Percentiles rank a stretch among this genome's conserved stretches.
Conservation (phyloP, 2,113 vertebrate genomes). For the Monarcha castaneiventris region DNA sequence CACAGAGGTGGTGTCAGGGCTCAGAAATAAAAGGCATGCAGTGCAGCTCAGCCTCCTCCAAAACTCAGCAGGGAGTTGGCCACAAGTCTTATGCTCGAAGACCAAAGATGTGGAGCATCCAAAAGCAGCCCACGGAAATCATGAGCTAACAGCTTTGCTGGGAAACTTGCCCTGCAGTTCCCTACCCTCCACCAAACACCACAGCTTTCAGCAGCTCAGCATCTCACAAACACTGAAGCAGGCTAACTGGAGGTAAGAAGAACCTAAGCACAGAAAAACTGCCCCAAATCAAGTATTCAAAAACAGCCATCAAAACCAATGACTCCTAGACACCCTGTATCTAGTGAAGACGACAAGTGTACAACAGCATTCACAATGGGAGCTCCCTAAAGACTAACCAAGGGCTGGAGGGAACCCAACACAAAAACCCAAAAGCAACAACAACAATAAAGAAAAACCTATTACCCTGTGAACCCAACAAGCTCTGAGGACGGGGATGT, state of each 20-base stretch:
- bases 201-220: background rate
- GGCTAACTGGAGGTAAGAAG: background rate
- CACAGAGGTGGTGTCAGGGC: background rate
- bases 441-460: background rate
- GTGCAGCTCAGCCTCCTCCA: background rate
- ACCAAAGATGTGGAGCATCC: background rate
- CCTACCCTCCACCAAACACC: background rate
- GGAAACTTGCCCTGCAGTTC: background rate
- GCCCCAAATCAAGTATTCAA: background rate
- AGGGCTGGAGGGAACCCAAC: rapidly evolving
- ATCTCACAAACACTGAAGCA: background rate
- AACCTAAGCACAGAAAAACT: background rate
- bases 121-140: background rate
- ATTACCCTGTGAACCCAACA: background rate
- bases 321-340: background rate
- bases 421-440: background rate
- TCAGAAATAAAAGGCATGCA: background rate
- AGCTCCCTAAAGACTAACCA: background rate
- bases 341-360: background rate
- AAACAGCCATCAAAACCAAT: background rate
- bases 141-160: background rate
- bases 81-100: background rate
- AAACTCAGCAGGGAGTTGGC: background rate
- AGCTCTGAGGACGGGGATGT: rapidly evolving
- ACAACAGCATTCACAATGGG: background rate